phyloP scores from a whole-genome alignment of 2,888 invertebrate species.

The Caenorhabditis sp. region DNA sequence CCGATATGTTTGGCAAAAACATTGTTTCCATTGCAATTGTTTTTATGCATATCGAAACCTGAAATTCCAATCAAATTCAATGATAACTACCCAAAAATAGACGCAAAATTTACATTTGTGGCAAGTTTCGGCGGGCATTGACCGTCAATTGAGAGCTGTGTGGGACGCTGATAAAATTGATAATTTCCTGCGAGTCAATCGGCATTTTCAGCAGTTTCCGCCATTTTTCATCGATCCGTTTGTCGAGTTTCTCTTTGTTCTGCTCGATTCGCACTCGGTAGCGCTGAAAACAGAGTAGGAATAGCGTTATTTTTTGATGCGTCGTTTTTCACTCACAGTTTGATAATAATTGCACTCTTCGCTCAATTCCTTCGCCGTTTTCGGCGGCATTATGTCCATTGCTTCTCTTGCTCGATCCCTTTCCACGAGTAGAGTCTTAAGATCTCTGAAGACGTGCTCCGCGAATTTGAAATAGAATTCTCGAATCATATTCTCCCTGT shows the following conservation, averaged over 20 bases:
- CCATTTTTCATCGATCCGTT: slow-evolving; percentile 66
- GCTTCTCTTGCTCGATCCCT: slow-evolving; percentile 64
- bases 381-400: slow-evolving; percentile 48
- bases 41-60: slow-evolving; percentile 35
- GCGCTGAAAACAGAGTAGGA: slow-evolving; percentile 58
- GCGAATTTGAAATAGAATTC: slow-evolving; percentile 44
- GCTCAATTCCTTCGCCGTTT: slow-evolving; percentile 49
- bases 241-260: slow-evolving; percentile 66
- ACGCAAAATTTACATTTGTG: slow-evolving; percentile 33
- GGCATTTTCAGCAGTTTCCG: slow-evolving; percentile 47
- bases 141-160: slow-evolving; percentile 46
- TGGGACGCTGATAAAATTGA: slow-evolving; percentile 51
- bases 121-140: slow-evolving; percentile 48
- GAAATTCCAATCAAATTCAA: slow-evolving; percentile 7
- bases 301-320: too few relatives aligned
- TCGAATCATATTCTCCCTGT: slow-evolving; percentile 63
- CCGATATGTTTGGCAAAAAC: slow-evolving; percentile 38
- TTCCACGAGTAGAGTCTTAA: slow-evolving; percentile 63
- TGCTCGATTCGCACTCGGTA: slow-evolving; percentile 65
- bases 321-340: slow-evolving; percentile 35
- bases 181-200: slow-evolving; percentile 41
- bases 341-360: slow-evolving; percentile 60
- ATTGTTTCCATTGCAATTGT: background rate
- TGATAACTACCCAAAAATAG: too few relatives aligned
- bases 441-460: slow-evolving; percentile 61